These are phyloP conservation scores for Lysiphlebus fabarum DNA, from an alignment of 1,140 invertebrate genomes.

Conservation along the genomic window DNA sequence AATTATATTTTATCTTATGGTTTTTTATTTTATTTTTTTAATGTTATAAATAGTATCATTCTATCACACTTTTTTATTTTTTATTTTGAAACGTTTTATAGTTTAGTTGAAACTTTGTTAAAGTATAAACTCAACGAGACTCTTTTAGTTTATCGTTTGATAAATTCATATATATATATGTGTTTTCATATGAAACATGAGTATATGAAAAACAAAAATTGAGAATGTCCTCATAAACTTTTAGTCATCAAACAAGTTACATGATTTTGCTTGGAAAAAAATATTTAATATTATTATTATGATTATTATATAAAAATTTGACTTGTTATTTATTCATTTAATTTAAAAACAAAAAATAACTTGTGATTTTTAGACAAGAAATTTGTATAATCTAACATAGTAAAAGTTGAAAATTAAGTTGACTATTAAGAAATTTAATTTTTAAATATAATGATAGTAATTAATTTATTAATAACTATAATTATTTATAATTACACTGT, in stretches of 20 bases:
- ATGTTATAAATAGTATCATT: slow-evolving; percentile 22
- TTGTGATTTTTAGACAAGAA: too few relatives aligned
- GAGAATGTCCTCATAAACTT: slow-evolving; percentile 12
- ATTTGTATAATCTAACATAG: too few relatives aligned
- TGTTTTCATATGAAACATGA: not conserved
- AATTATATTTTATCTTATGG: not conserved
- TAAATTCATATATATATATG: slow-evolving; percentile 11
- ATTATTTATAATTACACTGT: too few relatives aligned
- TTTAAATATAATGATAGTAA: too few relatives aligned
- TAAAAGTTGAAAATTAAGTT: too few relatives aligned
- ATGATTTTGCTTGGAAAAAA: not conserved
- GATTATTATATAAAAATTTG: too few relatives aligned
- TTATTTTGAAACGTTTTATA: slow-evolving; percentile 14
- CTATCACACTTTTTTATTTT: not conserved
- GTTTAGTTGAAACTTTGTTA: slow-evolving; percentile 21
- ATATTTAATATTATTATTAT: too few relatives aligned
- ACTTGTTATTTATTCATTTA: too few relatives aligned
- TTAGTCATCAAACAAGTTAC: slow-evolving; percentile 15
- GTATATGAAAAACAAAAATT: not conserved
- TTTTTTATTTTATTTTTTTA: slow-evolving; percentile 14
- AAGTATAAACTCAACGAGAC: slow-evolving; percentile 26
- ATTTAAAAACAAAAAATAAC: too few relatives aligned
- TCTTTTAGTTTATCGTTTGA: slow-evolving; percentile 18
- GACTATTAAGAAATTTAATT: too few relatives aligned
- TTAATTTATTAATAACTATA: too few relatives aligned